A percentile compares a stretch with the other conserved stretches of the same genome.
Evolutionary conservation across 2,113 vertebrate genomes (phyloP).

Genomic region (Cnemophilus loriae): DNA sequence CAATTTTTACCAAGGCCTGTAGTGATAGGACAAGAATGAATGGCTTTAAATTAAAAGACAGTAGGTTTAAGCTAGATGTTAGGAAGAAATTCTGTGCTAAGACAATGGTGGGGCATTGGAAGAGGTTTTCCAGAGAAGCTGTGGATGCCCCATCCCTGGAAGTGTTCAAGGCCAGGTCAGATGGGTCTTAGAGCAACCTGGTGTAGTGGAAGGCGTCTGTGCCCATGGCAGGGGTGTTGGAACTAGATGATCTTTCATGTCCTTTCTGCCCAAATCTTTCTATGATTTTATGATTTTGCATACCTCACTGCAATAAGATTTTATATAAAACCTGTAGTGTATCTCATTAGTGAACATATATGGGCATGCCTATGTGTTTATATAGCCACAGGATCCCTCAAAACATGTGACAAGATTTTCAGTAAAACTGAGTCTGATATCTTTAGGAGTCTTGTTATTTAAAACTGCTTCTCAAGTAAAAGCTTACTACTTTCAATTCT

Average conservation of each 20-base stretch:
- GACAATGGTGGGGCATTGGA: accelerated
- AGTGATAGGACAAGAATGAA: background rate
- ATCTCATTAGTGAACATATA: background rate
- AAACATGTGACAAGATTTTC: background rate
- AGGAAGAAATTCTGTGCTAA: background rate
- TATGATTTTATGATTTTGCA: background rate
- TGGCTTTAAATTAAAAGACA: background rate
- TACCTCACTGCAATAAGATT: background rate
- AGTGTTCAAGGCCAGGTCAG: background rate
- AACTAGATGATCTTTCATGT: background rate
- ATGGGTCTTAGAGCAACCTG: background rate
- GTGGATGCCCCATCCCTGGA: background rate
- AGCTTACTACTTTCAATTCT: background rate
- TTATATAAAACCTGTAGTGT: background rate
- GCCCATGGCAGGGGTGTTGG: background rate
- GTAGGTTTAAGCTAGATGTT: background rate
- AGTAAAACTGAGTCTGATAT: background rate
- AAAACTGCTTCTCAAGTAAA: background rate
- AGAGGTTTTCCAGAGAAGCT: background rate
- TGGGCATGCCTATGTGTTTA: background rate
- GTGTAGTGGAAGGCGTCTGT: accelerated
- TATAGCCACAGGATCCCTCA: background rate
- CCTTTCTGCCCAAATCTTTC: background rate
- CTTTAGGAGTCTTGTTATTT: background rate
- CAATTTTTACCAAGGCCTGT: background rate